Conservation (phyloP, 2,797 vertebrate species). For the Pangasius krempfi region DNA sequence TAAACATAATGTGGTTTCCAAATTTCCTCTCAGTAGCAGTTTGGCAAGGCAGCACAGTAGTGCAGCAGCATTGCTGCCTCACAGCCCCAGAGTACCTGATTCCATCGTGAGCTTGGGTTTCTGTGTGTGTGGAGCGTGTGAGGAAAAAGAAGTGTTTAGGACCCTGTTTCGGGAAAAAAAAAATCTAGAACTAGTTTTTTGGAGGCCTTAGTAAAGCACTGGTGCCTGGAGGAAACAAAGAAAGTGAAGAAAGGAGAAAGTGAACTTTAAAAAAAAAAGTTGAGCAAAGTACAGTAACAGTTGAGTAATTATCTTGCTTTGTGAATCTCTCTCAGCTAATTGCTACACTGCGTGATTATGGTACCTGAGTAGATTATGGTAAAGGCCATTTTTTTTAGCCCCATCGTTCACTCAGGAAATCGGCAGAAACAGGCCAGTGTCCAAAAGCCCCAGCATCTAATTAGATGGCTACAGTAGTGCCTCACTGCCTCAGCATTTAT, state of each 20-base stretch:
- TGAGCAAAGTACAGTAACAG: conserved; percentile 27
- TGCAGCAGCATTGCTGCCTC: not conserved
- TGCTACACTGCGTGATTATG: not conserved
- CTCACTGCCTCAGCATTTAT: conserved; percentile 38
- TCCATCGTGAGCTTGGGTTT: not conserved
- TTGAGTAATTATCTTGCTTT: conserved; percentile 43
- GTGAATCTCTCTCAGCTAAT: conserved; percentile 26
- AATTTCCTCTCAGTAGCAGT: not conserved
- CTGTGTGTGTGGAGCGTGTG: not conserved
- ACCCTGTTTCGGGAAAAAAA: too few relatives aligned
- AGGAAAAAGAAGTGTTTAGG: not conserved
- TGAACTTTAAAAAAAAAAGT: not conserved
- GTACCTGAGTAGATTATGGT: conserved; percentile 34
- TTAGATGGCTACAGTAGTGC: conserved; percentile 21
- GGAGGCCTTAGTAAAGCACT: conserved; percentile 8
- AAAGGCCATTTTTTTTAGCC: conserved; percentile 15
- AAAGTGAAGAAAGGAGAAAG: not conserved
- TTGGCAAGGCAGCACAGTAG: not conserved
- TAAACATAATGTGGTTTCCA: not conserved
- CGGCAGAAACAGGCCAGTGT: conserved; percentile 26
- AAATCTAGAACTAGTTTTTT: not conserved
- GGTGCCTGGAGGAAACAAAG: not conserved
- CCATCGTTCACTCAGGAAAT: conserved; percentile 31
- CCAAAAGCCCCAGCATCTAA: conserved; percentile 8
- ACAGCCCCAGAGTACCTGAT: not conserved